A percentile compares a stretch with the other conserved stretches of the same genome.
Conservation (phyloP, 2,797 vertebrate genomes). For the Myiothlypis coronata region DNA sequence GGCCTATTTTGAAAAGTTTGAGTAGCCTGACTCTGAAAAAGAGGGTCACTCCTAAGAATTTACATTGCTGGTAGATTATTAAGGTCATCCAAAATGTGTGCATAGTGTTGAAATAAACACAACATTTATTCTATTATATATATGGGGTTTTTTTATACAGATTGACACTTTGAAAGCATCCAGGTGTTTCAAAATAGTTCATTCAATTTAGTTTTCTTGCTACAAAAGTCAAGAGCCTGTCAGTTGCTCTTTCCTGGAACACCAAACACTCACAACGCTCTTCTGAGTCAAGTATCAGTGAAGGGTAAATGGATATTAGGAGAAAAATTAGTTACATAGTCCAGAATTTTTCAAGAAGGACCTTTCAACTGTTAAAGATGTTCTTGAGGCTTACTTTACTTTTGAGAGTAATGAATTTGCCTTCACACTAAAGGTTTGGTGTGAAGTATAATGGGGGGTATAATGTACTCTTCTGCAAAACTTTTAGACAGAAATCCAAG, state of each 20-base stretch:
- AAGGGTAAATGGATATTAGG: not conserved
- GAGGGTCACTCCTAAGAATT: not conserved
- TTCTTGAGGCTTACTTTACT: not conserved
- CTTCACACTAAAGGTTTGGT: not conserved
- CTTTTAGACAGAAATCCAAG: not conserved
- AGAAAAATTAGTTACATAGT: not conserved
- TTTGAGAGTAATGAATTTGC: not conserved
- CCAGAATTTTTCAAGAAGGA: not conserved
- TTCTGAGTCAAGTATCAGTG: not conserved
- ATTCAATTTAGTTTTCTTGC: slow-evolving; percentile 29
- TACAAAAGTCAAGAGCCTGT: not conserved
- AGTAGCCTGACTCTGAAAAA: not conserved
- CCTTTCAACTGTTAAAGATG: not conserved
- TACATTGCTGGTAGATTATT: not conserved
- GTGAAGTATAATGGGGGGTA: not conserved
- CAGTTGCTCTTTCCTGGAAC: slow-evolving; percentile 25
- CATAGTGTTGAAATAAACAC: not conserved
- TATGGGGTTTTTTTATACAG: fast-evolving
- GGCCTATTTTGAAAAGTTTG: not conserved
- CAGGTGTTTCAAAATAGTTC: not conserved
- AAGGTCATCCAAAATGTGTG: not conserved
- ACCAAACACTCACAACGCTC: not conserved
- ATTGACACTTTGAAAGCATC: slow-evolving; percentile 13
- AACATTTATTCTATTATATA: not conserved
- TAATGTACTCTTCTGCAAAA: not conserved